Evolutionary conservation across 2,113 vertebrate genomes (phyloP).

Genomic region (Cebus imitator): DNA sequence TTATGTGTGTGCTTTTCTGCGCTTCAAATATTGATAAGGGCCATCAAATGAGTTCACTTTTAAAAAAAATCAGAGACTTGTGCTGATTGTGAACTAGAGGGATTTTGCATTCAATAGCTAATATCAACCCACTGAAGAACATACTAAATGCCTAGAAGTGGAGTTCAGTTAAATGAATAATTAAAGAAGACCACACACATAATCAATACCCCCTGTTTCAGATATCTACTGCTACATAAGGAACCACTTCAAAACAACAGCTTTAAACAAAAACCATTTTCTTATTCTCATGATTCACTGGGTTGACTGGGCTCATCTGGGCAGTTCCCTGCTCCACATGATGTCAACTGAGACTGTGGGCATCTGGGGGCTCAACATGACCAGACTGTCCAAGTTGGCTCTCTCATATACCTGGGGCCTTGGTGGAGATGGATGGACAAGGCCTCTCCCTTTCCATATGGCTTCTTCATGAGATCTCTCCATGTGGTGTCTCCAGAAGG

Average conservation of each 20-base stretch:
- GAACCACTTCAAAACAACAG: neutral
- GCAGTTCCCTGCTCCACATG: neutral
- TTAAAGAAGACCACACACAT: conserved; percentile 53
- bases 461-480: neutral
- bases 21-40: conserved; percentile 63
- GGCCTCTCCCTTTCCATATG: neutral
- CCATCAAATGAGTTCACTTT: conserved; percentile 21
- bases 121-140: conserved; percentile 35
- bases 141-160: conserved; percentile 45
- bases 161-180: conserved; percentile 69
- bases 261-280: neutral
- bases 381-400: neutral
- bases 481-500: neutral
- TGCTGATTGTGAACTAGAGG: conserved; percentile 34
- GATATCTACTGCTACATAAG: neutral
- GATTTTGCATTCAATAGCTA: conserved; percentile 31
- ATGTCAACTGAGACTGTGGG: neutral
- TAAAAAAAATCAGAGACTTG: conserved; percentile 45
- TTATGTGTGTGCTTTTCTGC: neutral
- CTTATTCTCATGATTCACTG: neutral
- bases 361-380: neutral
- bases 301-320: neutral
- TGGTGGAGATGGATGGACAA: neutral
- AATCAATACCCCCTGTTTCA: conserved; percentile 54
- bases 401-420: no score